Percentiles rank a stretch among this genome's conserved stretches.
Evolutionary conservation across 2,797 vertebrate genomes (phyloP).

Genomic region (Danio jaintianensis): DNA sequence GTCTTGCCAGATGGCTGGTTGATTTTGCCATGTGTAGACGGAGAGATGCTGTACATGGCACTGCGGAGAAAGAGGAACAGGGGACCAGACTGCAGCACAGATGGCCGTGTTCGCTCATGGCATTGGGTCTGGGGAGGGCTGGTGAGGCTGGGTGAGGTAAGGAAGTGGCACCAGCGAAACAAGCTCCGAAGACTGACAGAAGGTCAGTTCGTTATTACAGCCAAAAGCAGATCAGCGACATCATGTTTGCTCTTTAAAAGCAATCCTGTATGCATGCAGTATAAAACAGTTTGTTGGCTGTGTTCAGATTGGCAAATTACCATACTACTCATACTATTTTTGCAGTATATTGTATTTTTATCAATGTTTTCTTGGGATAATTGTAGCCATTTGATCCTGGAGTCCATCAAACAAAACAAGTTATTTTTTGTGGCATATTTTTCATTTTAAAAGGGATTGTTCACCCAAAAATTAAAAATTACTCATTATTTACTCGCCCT

Average conservation of each 20-base stretch:
- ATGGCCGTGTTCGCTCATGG: slow-evolving; percentile 73
- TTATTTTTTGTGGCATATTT: background rate
- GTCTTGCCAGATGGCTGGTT: slow-evolving; percentile 61
- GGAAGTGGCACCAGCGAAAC: slow-evolving; percentile 71
- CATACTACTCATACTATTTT: background rate
- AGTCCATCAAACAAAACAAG: background rate
- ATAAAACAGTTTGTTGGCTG: background rate
- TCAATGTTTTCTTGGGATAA: background rate
- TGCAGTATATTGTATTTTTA: slow-evolving; percentile 1
- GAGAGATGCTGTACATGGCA: slow-evolving; percentile 33
- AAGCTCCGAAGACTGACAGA: slow-evolving; percentile 51
- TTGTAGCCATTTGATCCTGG: background rate
- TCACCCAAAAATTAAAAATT: too few relatives aligned
- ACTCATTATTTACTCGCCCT: too few relatives aligned
- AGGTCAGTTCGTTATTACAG: slow-evolving; percentile 52
- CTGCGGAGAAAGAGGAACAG: slow-evolving; percentile 48
- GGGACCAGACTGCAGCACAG: slow-evolving; percentile 78
- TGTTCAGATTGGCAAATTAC: background rate
- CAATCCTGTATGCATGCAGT: slow-evolving; percentile 3
- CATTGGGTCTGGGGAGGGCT: slow-evolving; percentile 57
- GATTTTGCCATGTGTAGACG: slow-evolving; percentile 35
- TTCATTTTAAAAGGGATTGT: background rate
- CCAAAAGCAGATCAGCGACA: slow-evolving; percentile 22
- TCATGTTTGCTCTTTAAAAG: slow-evolving; percentile 19
- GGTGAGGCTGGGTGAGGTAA: slow-evolving; percentile 71